A percentile compares a stretch with the other conserved stretches of the same genome.
These are phyloP conservation scores for Rhynchopsitta pachyrhyncha DNA, from an alignment of 2,113 vertebrate genomes.

Conservation along the genomic window DNA sequence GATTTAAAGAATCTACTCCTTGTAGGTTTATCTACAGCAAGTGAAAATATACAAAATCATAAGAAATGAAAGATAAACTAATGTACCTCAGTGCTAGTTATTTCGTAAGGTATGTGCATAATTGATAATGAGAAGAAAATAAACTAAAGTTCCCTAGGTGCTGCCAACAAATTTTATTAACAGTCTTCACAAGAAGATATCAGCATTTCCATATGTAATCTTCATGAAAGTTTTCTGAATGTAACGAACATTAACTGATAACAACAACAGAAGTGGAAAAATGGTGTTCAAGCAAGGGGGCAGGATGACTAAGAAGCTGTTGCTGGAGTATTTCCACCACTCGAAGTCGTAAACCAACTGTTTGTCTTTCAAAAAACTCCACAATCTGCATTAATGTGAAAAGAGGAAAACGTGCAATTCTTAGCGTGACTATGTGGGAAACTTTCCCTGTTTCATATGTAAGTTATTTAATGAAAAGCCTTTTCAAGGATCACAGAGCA, in stretches of 20 bases:
- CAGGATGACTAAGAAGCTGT: not conserved
- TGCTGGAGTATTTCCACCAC: not conserved
- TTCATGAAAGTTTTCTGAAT: not conserved
- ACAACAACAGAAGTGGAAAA: not conserved
- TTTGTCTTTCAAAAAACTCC: not conserved
- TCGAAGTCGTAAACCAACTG: not conserved
- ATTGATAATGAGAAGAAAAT: not conserved
- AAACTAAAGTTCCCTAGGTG: not conserved
- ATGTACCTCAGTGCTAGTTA: not conserved
- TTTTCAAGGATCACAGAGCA: not conserved
- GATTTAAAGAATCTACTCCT: not conserved
- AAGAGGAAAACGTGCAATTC: not conserved
- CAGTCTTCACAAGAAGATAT: not conserved
- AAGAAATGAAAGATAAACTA: not conserved
- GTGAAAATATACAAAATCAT: not conserved
- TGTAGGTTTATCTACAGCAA: not conserved
- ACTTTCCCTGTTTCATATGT: not conserved
- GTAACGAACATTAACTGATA: not conserved
- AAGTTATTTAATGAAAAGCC: not conserved
- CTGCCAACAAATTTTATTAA: not conserved
- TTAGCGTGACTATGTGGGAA: not conserved
- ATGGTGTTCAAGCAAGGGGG: not conserved
- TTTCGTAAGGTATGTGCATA: not conserved
- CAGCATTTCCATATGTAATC: not conserved
- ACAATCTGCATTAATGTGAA: not conserved